These are phyloP conservation scores for Melieria crassipennis DNA, from an alignment of 2,888 invertebrate genomes.

Conservation along the genomic window DNA sequence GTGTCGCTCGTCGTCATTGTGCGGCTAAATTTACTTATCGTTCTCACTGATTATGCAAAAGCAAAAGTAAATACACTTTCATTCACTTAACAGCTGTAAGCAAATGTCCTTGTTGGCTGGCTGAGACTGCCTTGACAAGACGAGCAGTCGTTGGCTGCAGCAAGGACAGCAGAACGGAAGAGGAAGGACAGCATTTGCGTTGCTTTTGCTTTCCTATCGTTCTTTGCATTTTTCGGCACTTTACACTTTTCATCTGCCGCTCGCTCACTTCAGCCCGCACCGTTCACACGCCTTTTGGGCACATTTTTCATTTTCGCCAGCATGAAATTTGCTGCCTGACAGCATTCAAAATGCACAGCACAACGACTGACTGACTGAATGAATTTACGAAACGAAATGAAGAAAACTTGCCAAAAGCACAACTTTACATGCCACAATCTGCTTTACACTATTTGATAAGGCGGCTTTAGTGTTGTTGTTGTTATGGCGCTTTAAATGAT, in stretches of 20 bases:
- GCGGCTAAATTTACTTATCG: slow-evolving; percentile 34
- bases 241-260: neutral
- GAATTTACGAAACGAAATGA: neutral
- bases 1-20: neutral
- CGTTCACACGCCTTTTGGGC: slow-evolving; percentile 29
- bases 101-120: slow-evolving; percentile 28
- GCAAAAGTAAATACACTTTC: slow-evolving; percentile 35
- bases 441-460: neutral
- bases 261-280: neutral
- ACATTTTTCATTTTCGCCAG: slow-evolving; percentile 26
- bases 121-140: slow-evolving; percentile 9
- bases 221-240: neutral
- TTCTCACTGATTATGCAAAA: slow-evolving; percentile 33
- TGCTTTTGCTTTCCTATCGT: neutral
- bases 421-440: neutral
- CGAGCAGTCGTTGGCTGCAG: neutral
- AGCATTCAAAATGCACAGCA: neutral
- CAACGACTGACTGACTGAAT: neutral
- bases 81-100: slow-evolving; percentile 35
- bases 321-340: neutral
- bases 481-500: slow-evolving; percentile 17
- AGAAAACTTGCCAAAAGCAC: neutral
- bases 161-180: too few relatives aligned
- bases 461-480: neutral
- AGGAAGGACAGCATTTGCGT: neutral